phyloP scores from a whole-genome alignment of 2,113 vertebrate species.

The Alligator mississippiensis region DNA sequence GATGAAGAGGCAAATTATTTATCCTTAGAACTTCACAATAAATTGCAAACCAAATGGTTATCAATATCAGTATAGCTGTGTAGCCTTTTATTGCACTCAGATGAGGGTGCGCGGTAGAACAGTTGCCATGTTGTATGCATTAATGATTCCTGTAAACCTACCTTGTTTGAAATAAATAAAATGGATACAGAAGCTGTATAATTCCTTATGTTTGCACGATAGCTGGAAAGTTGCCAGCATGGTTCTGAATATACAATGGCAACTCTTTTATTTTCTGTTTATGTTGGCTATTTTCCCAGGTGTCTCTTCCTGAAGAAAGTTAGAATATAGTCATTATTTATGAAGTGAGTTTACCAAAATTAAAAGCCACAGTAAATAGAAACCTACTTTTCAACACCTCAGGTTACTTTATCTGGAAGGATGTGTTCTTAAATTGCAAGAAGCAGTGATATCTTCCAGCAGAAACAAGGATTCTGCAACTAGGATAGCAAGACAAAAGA shows the following conservation, averaged over 20 bases:
- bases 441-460: accelerated
- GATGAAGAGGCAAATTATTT: constrained; percentile 24
- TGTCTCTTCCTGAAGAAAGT: neutral
- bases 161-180: constrained; percentile 18
- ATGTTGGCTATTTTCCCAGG: neutral
- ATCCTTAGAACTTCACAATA: neutral
- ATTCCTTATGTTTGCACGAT: constrained; percentile 2
- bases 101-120: neutral
- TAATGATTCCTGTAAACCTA: constrained; percentile 19
- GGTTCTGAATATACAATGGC: constrained; percentile 19
- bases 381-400: neutral
- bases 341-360: neutral
- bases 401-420: neutral
- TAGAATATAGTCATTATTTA: neutral
- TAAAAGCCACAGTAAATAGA: neutral
- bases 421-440: neutral
- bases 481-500: accelerated
- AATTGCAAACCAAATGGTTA: constrained; percentile 38
- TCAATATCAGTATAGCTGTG: neutral
- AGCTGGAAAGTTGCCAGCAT: constrained; percentile 6
- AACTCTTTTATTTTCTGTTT: constrained; percentile 35
- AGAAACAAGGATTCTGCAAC: neutral
- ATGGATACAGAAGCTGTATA: constrained; percentile 11
- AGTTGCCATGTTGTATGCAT: neutral
- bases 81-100: neutral